A percentile compares a stretch with the other conserved stretches of the same genome.
Evolutionary conservation across 2,888 invertebrate species (phyloP).

Genomic region (Pristionchus exspectatus): DNA sequence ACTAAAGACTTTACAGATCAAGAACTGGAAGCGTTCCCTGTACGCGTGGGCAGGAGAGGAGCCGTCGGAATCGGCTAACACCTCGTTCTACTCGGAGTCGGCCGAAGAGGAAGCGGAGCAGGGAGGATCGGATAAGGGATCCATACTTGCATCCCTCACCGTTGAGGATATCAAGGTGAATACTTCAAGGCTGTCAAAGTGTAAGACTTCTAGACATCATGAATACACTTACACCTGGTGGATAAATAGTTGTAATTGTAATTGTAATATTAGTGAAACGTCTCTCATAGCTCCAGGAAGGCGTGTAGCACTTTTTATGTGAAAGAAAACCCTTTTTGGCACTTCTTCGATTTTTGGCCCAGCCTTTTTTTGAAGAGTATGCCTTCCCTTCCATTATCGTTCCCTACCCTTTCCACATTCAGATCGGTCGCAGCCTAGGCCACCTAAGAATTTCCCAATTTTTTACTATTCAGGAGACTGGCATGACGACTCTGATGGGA

Average conservation of each 20-base stretch:
- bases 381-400: no score
- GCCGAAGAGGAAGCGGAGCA: slow-evolving; percentile 56
- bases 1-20: no score
- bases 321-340: no score
- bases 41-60: slow-evolving; percentile 76
- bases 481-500: slow-evolving; percentile 76
- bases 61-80: slow-evolving; percentile 73
- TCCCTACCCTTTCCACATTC: no score
- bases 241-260: no score
- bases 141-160: slow-evolving; percentile 7
- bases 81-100: slow-evolving; percentile 67
- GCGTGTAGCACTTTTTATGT: not conserved
- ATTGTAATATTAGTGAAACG: no score
- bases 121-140: not conserved
- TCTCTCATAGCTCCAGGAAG: not conserved
- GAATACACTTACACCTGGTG: not conserved
- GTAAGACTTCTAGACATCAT: no score
- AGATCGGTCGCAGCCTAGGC: no score
- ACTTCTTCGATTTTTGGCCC: no score
- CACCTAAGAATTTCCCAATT: no score
- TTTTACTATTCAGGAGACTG: slow-evolving; percentile 60
- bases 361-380: no score
- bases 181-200: no score
- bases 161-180: slow-evolving; percentile 40
- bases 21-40: slow-evolving; percentile 73